Percentiles rank a stretch among this genome's conserved stretches.
These are phyloP conservation scores for Hydrozoanthus gracilis DNA, from an alignment of 92 coral and sea anemone genomes.

Conservation along the genomic window DNA sequence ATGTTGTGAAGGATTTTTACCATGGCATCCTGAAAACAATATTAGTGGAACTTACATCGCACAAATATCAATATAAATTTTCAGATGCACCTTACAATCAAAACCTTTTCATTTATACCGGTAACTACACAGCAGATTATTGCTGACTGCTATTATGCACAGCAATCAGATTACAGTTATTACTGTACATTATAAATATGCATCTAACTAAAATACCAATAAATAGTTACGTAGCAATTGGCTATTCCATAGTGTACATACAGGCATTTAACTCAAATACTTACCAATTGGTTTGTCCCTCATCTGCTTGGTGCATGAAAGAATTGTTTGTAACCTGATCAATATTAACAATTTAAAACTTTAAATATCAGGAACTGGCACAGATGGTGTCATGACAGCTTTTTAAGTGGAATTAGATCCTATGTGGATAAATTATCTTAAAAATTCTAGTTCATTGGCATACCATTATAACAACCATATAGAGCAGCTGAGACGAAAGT, in stretches of 20 bases:
- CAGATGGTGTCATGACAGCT: neutral
- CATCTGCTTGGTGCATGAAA: neutral
- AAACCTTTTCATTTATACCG: neutral
- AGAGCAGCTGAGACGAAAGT: too few relatives aligned
- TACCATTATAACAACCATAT: neutral
- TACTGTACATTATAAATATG: neutral
- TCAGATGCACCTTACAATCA: too few relatives aligned
- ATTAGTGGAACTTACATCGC: neutral
- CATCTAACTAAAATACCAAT: neutral
- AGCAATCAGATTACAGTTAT: neutral
- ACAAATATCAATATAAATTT: too few relatives aligned
- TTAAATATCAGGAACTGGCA: neutral
- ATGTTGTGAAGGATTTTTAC: neutral
- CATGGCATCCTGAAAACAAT: neutral
- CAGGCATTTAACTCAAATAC: neutral
- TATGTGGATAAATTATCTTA: neutral
- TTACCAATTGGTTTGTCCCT: neutral
- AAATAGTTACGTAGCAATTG: neutral
- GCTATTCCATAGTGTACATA: neutral
- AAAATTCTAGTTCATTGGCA: neutral
- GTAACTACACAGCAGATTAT: neutral
- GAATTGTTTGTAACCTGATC: neutral
- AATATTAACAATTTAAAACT: neutral
- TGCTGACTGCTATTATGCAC: neutral
- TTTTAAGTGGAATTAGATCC: neutral